These are phyloP conservation scores for Lasioglossum malachurum DNA, from an alignment of 2,888 invertebrate genomes.

Conservation along the genomic window DNA sequence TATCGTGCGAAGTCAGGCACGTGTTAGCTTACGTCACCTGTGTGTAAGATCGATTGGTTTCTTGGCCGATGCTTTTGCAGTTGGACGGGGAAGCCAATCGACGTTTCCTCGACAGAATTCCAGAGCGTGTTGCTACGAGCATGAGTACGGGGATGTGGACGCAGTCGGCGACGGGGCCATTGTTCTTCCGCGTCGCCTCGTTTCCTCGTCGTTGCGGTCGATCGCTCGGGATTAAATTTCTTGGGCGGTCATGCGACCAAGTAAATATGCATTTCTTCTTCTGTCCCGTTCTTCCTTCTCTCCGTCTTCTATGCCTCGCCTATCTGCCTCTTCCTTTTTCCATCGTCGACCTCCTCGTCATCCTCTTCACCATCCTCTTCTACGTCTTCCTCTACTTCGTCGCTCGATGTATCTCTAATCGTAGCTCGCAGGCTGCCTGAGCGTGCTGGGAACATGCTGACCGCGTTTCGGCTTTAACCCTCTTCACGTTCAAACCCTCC, in stretches of 20 bases:
- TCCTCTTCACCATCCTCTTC: conserved; percentile 1
- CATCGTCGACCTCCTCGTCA: neutral
- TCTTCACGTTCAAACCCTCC: too few species aligned
- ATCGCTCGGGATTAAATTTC: conserved; percentile 73
- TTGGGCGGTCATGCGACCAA: conserved; percentile 66
- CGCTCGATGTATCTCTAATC: conserved; percentile 44
- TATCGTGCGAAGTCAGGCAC: conserved; percentile 26
- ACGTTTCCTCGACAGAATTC: conserved; percentile 58
- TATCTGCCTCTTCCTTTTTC: neutral
- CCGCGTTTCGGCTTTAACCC: conserved; percentile 32
- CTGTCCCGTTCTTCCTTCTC: conserved; percentile 36
- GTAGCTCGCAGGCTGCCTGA: conserved; percentile 27
- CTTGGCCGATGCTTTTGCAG: conserved; percentile 45
- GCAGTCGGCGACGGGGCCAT: conserved; percentile 58
- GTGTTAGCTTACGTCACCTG: conserved; percentile 51
- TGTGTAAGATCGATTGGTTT: conserved; percentile 50
- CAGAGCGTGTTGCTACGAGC: conserved; percentile 37
- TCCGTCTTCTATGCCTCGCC: neutral
- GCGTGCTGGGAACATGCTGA: conserved; percentile 7
- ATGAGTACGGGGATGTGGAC: conserved; percentile 43
- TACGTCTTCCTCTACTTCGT: neutral
- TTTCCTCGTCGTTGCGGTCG: conserved; percentile 74
- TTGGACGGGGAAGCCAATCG: conserved; percentile 8
- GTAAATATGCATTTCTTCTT: conserved; percentile 67
- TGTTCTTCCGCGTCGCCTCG: conserved; percentile 74